Base-by-base conservation (phyloP, 1,140 invertebrate species). In the Grapholita molesta region DNA sequence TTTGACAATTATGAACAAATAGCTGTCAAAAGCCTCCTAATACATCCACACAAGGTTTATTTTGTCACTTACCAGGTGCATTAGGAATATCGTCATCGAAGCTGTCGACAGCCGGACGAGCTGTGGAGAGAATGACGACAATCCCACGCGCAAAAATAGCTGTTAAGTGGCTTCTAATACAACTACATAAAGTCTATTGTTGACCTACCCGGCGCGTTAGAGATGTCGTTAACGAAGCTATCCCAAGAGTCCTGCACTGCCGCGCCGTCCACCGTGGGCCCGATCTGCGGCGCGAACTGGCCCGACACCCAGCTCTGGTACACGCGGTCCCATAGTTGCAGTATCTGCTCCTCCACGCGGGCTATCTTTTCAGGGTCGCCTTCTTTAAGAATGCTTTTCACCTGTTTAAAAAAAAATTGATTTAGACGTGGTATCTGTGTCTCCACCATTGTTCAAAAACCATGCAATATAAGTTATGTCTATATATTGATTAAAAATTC, bases 251-350 rank as follows among this genome's bases (percentile, higher is more conserved):
- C 93, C 77, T 92, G 94, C 70, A 95, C 93, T n/a, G 95, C 95
- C 55, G 94, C 93, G 28, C 94, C 91, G 66, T 95, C 94, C 3
- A 95, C 94, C 75, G 95, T 93, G 0, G 96, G 96, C 0, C 96
- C 96, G 52, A 94, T 92, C 18, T 88, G 81, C 9, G 92, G 78
- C 0, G 80, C 77, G 48, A 89, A 89, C 28, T 86, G 85, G 0
- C 88, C 85, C 3, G 96, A 95, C 86, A 98, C 95, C 97, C 97
- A 99, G 61, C 97, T 95, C 84, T 97, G 96, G 87, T 99, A 99
- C 1, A 99, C 93, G 73, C 97, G 94, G 83, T 99, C 98, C 96
- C 97, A 98, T 11, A 99, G 92, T 89, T 99, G 97, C 28, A 99
- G 92, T 1, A 99, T 95, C 92, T 99, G 98, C 74, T 95, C 95